phyloP scores from a whole-genome alignment of 1,140 invertebrate genomes.

The Drosophila tristis region DNA sequence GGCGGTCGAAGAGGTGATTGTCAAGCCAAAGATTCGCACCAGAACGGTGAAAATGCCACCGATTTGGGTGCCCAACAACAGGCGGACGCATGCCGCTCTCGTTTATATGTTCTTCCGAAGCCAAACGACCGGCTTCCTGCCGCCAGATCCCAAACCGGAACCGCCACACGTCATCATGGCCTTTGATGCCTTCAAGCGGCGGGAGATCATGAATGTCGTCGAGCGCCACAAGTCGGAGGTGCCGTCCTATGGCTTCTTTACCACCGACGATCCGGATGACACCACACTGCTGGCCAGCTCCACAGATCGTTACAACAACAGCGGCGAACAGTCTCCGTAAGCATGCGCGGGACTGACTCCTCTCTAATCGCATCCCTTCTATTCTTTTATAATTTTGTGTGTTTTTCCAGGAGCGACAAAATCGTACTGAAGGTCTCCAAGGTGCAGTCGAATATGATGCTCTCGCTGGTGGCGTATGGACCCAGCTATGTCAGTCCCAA shows the following conservation, averaged over 20 bases:
- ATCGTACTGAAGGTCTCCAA: conserved; percentile 87
- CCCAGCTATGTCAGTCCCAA: conserved; percentile 87
- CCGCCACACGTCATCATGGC: conserved; percentile 87
- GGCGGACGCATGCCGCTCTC: conserved; percentile 86
- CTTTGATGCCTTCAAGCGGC: conserved; percentile 87
- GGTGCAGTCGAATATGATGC: conserved; percentile 84
- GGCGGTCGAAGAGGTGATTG: conserved; percentile 42
- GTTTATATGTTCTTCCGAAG: conserved; percentile 87
- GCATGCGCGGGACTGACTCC: not conserved
- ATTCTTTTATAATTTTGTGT: not conserved
- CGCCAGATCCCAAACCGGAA: conserved; percentile 85
- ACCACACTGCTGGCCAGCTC: conserved; percentile 85
- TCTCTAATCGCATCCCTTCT: not conserved
- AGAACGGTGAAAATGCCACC: conserved; percentile 84
- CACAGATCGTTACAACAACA: conserved; percentile 84
- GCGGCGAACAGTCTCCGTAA: conserved; percentile 17
- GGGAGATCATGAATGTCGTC: conserved; percentile 85
- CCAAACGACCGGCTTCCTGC: conserved; percentile 85
- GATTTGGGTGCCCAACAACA: conserved; percentile 86
- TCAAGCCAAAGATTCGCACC: conserved; percentile 42
- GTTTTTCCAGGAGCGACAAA: conserved; percentile 85
- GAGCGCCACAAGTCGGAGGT: conserved; percentile 84
- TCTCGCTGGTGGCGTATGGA: conserved; percentile 85
- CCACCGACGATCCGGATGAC: conserved; percentile 84
- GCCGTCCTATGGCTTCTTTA: conserved; percentile 87